These are phyloP conservation scores for Andrena trimmerana DNA, from an alignment of 2,888 invertebrate species.

Conservation along the genomic window DNA sequence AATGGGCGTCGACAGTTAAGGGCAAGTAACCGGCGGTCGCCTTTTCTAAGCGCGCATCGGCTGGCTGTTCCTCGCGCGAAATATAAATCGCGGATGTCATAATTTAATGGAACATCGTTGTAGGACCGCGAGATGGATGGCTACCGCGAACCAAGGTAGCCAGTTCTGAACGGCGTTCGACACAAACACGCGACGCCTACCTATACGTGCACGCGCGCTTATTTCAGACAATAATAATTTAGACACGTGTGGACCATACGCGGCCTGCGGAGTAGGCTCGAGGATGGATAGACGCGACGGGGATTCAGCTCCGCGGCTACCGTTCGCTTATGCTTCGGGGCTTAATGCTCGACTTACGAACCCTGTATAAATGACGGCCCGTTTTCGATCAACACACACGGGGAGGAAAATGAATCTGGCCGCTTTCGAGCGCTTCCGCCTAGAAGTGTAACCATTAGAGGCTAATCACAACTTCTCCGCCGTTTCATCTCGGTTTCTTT, in stretches of 20 bases:
- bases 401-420: conserved; percentile 24
- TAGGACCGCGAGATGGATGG: conserved; percentile 58
- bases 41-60: conserved; percentile 21
- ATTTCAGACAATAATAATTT: conserved; percentile 83
- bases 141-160: conserved; percentile 65
- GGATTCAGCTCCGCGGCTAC: conserved; percentile 63
- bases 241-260: conserved; percentile 84
- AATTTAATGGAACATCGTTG: conserved; percentile 77
- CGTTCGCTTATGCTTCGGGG: conserved; percentile 67
- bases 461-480: neutral
- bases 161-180: conserved; percentile 66
- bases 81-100: conserved; percentile 70
- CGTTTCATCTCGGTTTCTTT: neutral
- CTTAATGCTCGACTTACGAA: conserved; percentile 59
- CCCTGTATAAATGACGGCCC: conserved; percentile 43
- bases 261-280: conserved; percentile 69
- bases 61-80: conserved; percentile 56
- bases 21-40: conserved; percentile 8
- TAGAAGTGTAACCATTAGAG: conserved; percentile 16
- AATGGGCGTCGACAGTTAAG: conserved; percentile 32
- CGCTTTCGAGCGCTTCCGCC: conserved; percentile 28
- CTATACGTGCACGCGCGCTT: conserved; percentile 52
- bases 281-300: conserved; percentile 80
- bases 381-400: conserved; percentile 54
- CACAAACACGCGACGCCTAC: conserved; percentile 46